A percentile compares a stretch with the other conserved stretches of the same genome.
Conservation (phyloP, 2,113 vertebrate genomes). For the Nymphicus hollandicus region DNA sequence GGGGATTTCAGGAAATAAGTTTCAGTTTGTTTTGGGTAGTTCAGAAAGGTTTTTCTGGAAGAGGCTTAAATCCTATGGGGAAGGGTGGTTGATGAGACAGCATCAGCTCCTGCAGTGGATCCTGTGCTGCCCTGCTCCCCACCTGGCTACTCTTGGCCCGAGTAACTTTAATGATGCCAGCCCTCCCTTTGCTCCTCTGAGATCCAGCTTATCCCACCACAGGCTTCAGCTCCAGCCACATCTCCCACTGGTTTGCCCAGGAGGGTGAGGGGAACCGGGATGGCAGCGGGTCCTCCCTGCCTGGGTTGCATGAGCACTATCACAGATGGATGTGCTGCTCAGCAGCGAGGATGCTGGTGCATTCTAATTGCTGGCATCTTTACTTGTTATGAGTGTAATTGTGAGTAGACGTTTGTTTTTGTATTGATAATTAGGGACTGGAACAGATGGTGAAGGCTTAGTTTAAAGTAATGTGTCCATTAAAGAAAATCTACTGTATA, state of each 20-base stretch:
- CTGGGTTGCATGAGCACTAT: background rate
- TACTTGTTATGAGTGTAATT: slow-evolving; percentile 76
- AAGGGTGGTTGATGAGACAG: background rate
- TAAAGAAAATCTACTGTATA: slow-evolving; percentile 76
- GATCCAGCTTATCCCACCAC: background rate
- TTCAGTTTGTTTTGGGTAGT: background rate
- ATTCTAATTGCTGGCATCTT: slow-evolving; percentile 75
- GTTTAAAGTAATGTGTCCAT: slow-evolving; percentile 77
- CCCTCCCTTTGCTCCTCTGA: background rate
- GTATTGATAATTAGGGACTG: slow-evolving; percentile 79
- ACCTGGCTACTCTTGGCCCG: background rate
- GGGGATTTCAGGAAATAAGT: background rate
- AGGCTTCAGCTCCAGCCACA: background rate
- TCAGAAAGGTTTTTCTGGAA: background rate
- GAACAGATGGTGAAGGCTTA: slow-evolving; percentile 76
- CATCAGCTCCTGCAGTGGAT: background rate
- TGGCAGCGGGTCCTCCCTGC: background rate
- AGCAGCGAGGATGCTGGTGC: slow-evolving; percentile 42
- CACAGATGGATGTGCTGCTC: slow-evolving; percentile 60
- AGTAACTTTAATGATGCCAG: background rate
- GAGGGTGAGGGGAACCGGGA: background rate
- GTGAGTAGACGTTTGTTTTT: slow-evolving; percentile 77
- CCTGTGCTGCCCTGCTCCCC: accelerated
- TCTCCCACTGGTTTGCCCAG: background rate
- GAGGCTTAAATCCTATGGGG: background rate